Conservation (phyloP, 1,140 invertebrate genomes). For the Caerostris extrusa region DNA sequence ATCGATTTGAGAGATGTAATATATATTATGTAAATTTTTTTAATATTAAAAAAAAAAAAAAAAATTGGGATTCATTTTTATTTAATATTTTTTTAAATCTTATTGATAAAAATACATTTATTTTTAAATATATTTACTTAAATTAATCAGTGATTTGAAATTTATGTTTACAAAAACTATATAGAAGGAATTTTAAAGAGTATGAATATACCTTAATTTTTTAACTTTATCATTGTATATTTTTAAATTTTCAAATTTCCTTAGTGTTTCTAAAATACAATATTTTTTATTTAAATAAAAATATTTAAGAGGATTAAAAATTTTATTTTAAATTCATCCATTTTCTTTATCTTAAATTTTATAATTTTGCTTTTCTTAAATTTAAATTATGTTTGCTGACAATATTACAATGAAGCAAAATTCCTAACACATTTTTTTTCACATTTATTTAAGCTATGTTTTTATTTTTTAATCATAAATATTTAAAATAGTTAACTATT, state of each 20-base stretch:
- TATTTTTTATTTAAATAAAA: no score
- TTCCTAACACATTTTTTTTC: background rate
- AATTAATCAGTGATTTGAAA: background rate
- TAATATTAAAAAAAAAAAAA: no score
- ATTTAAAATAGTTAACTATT: background rate
- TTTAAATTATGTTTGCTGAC: no score
- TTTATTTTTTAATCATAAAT: background rate
- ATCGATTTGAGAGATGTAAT: slow-evolving; percentile 74
- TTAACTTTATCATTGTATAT: background rate
- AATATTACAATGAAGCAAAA: background rate
- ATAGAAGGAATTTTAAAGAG: background rate
- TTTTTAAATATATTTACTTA: background rate
- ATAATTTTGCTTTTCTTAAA: no score
- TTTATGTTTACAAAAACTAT: background rate
- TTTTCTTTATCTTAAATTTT: no score
- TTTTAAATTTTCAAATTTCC: no score
- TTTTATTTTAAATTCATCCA: no score
- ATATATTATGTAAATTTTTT: background rate
- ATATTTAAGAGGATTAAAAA: no score
- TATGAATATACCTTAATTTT: background rate
- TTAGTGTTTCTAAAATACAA: no score
- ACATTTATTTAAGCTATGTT: background rate
- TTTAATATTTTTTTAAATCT: background rate
- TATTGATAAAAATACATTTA: background rate
- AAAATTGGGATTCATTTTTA: background rate